Evolutionary conservation across 2,888 invertebrate genomes (phyloP), one percentile per base, ranked within the genome.

Genomic region (Crepidodera aurea): DNA sequence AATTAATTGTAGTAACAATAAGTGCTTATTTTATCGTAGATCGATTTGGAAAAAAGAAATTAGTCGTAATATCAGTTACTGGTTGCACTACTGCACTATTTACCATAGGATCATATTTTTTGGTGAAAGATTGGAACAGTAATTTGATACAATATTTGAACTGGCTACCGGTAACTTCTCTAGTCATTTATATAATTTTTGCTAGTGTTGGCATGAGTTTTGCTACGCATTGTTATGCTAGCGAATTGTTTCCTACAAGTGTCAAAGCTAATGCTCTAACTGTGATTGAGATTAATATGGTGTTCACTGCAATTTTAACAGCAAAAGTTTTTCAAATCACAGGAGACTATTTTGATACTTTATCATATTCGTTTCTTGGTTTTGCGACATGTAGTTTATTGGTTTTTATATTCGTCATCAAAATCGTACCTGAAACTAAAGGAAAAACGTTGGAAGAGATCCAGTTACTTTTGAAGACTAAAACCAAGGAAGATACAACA

Each of bases 361-460:
- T 88, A 71, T 86, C 87, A 77, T 83, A 87, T 72, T 86, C 87
- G 64, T 90, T 90, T 77, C 87, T 86, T 81, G 85, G 86, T 69
- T 90, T 89, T 77, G 82, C 86, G 0, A 73, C 81, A 12, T 87
- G 85, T 74, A 87, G 87, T 10, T 76, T 87, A 18, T 60, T 87
- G 56, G 88, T 88, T 0, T 79, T 89, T 51, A 78, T 86, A 65
- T 88, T 87, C 77, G 86, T 89, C 72, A 69, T 84, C 51, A 77
- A 85, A 16, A 78, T 84, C 67, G 84, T 90, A 13, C 89, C 90
- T 1, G 90, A 90, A 79, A 90, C 90, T 1, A 90, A 88, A 77
- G 88, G 89, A 58, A 89, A 88, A 73, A 88, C 88, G 1, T 84
- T 90, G 73, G 84, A 88, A 51, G 85, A 87, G 73, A 90, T 90